phyloP scores from a whole-genome alignment of 2,888 invertebrate species.

The Ctenicera cuprea region DNA sequence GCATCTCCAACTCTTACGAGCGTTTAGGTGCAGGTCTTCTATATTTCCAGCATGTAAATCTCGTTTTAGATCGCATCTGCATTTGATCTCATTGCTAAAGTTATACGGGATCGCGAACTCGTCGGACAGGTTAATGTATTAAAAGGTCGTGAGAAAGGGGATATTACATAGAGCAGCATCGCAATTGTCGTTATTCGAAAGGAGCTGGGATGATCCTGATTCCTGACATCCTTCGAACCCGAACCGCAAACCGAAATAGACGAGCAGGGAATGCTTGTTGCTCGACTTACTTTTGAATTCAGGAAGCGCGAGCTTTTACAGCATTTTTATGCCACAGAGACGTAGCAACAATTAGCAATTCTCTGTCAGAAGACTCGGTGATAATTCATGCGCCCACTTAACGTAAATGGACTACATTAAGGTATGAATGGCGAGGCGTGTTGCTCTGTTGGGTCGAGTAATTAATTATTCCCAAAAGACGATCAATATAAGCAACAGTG shows the following conservation, averaged over 20 bases:
- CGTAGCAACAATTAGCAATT: slow-evolving; percentile 25
- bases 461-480: slow-evolving; percentile 45
- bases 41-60: slow-evolving; percentile 46
- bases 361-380: slow-evolving; percentile 15
- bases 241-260: background rate
- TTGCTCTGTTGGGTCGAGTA: slow-evolving; percentile 30
- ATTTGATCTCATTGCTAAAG: slow-evolving; percentile 50
- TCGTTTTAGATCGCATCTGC: slow-evolving; percentile 50
- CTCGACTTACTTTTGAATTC: slow-evolving; percentile 2
- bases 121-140: slow-evolving; percentile 53
- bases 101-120: slow-evolving; percentile 51
- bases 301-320: background rate
- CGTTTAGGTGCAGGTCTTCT: slow-evolving; percentile 41
- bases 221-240: background rate
- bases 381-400: slow-evolving; percentile 40
- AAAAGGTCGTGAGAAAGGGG: slow-evolving; percentile 53
- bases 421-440: slow-evolving; percentile 39
- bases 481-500: slow-evolving; percentile 37
- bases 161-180: slow-evolving; percentile 23
- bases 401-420: slow-evolving; percentile 41
- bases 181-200: slow-evolving; percentile 28
- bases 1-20: slow-evolving; percentile 34
- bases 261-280: background rate
- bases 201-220: slow-evolving; percentile 16
- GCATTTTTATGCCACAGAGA: slow-evolving; percentile 1